Evolutionary conservation across 1,140 invertebrate genomes (phyloP), one percentile per base, ranked within the genome.

Genomic region (Magallana ariakensis): DNA sequence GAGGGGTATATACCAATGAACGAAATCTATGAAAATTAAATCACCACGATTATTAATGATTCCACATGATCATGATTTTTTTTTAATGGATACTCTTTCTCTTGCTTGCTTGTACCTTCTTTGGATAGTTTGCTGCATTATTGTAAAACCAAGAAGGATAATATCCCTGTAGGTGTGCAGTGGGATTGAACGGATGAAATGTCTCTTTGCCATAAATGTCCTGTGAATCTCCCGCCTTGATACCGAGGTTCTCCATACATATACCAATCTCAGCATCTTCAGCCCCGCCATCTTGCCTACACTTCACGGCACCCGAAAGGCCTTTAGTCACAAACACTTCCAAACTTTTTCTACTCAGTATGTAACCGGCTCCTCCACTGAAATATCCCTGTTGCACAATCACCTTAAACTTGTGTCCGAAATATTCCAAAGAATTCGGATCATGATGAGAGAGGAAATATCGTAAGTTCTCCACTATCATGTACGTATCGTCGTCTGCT

Each of bases 231-330:
- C 85, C 83, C 19, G 83, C 82, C 75, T 87, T 88, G 10, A 89
- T 66, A 11, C 85, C 89, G 9, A 87, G 54, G 19, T 85, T 85
- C 58, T 87, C 55, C 86, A 89, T 83, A 82, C 89, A 89, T 84
- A 85, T 89, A 15, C 98, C 98, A 95, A 99, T 98, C 94, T 98
- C 97, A 0, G 97, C 98, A 94, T 99, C 98, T 93, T 99, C 98
- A 0, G 97, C 96, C 13, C 97, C 98, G 19, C 95, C 96, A 89
- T 96, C 95, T 88, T 96, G 96, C 66, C 95, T 55, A 87, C 92
- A 93, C 11, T 87, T 22, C 15, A 96, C 95, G 33, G 53, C 10
- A 19, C 19, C 54, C 1, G 46, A 56, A 13, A 56, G 55, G 13
- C n/a, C 96, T 95, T 46, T 95, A 94, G 90, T 97, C 95, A 0